Base-by-base conservation (phyloP, 1,140 invertebrate species). In the Tetragnatha versicolor region DNA sequence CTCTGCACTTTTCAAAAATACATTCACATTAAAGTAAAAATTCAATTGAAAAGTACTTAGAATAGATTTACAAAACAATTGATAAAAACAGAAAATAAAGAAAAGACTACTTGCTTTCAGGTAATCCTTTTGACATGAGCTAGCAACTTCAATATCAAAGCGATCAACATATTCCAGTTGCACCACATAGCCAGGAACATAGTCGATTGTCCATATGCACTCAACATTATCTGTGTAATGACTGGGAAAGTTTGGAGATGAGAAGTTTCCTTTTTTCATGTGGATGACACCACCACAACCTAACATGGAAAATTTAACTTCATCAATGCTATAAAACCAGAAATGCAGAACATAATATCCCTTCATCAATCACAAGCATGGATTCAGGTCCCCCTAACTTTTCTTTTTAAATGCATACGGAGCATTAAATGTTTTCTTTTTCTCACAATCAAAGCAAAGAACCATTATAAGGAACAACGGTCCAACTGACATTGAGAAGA, bases 81-180 rank as follows among this genome's bases (percentile, higher is more conserved):
- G n/a, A n/a, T n/a, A n/a, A n/a, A n/a, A n/a, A n/a, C n/a, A n/a
- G n/a, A n/a, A n/a, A n/a, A n/a, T n/a, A n/a, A n/a, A n/a, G n/a
- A 17, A 68, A 37, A 70, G 53, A 76, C 14, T 77, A 70, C 81
- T 81, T 82, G 92, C 91, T 88, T 93, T 86, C 33, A 95, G 83
- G 84, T 89, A 95, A 87, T 98, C 95, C 84, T 93, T 93, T 0
- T 85, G 86, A 83, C 95, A 98, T 81, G 90, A 89, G 0, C 79
- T 17, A 76, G 88, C 90, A 20, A 88, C 88, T 88, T 96, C 93
- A 17, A 96, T 84, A 80, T 90, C 89, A 85, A 95, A 96, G 77
- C 93, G 86, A 1, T 89, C 88, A 1, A 88, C 77, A 84, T 96
- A 95, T 1, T 86, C 82, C 9, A 94, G 83, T 1, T 88, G 88